Base-by-base conservation (phyloP, 2,113 vertebrate species). In the Podiceps cristatus region DNA sequence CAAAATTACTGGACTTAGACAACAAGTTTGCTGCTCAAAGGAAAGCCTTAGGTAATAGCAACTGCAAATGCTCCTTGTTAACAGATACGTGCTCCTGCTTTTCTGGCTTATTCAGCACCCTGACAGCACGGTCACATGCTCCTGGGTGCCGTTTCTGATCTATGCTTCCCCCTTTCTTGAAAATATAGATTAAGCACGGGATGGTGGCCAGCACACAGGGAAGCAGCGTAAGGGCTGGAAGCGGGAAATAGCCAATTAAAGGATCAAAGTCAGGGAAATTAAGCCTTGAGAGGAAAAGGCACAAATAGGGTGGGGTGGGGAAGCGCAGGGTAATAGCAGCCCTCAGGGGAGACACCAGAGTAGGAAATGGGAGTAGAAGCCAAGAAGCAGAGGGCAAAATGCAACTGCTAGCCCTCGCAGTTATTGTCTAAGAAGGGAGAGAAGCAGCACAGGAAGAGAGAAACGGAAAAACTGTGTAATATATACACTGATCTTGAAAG, bases 211-310 rank as follows among this genome's bases (percentile, higher is more conserved):
- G 84, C 83, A 89, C 56, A 45, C 37, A 69, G 84, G 76, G 94
- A 96, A 93, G 81, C 53, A 80, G 62, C 7, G 2, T 63, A 60
- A 89, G 74, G 76, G 88, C 76, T 72, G 66, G 78, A 47, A 96
- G 79, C 1, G 40, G 91, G 95, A 97, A 97, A 86, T 53, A 72
- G 93, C 92, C 78, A 95, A 95, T 97, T 97, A 97, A 86, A 79
- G 42, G 91, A 95, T 96, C 93, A 96, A 97, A 97, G 96, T 85
- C 71, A 68, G 71, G 88, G 91, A 96, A 97, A 97, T 95, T 50
- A 90, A 93, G 47, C 62, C 82, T 85, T 55, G 83, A 66, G 66
- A 96, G 81, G 83, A 94, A 97, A 96, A 18, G 69, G 28, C 22
- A 52, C 58, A 64, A 75, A 37, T 6, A 49, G 76, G 93, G 96